phyloP scores from a whole-genome alignment of 2,797 vertebrate genomes.

The Darevskia nairensis region DNA sequence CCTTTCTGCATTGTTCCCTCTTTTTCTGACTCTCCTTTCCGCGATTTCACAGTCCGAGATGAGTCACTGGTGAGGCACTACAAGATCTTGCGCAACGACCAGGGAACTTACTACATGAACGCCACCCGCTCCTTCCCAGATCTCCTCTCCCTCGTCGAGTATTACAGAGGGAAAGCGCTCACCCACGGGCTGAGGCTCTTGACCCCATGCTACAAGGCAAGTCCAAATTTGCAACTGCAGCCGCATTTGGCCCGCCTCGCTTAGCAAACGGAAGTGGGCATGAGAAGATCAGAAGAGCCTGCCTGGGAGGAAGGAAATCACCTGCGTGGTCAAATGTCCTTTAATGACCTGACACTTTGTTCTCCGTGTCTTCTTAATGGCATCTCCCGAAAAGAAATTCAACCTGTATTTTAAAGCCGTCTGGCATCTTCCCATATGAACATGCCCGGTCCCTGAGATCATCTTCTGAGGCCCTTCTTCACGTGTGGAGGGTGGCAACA shows the following conservation, averaged over 20 bases:
- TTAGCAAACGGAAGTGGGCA: background rate
- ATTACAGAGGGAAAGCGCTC: constrained; percentile 74
- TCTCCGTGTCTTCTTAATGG: too few species aligned
- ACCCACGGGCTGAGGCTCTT: constrained; percentile 62
- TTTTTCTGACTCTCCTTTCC: background rate
- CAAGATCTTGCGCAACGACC: constrained; percentile 70
- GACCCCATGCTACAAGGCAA: constrained; percentile 76
- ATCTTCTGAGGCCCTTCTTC: too few species aligned
- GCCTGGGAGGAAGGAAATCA: too few species aligned
- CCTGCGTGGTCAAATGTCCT: too few species aligned
- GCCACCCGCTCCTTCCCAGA: constrained; percentile 64
- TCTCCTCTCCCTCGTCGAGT: constrained; percentile 75
- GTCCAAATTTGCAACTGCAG: background rate
- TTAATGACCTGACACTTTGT: too few species aligned
- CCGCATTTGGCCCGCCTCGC: too few species aligned
- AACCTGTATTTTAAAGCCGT: too few species aligned
- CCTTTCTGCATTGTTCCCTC: background rate
- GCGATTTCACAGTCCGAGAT: constrained; percentile 73
- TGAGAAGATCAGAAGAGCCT: too few species aligned
- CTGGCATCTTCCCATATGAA: too few species aligned
- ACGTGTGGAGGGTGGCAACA: too few species aligned
- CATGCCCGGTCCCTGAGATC: too few species aligned
- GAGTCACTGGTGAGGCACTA: constrained; percentile 78
- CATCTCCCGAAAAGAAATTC: too few species aligned
- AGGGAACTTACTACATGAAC: constrained; percentile 68